Conservation (phyloP, 1,140 invertebrate genomes). For the Philaenus spumarius region DNA sequence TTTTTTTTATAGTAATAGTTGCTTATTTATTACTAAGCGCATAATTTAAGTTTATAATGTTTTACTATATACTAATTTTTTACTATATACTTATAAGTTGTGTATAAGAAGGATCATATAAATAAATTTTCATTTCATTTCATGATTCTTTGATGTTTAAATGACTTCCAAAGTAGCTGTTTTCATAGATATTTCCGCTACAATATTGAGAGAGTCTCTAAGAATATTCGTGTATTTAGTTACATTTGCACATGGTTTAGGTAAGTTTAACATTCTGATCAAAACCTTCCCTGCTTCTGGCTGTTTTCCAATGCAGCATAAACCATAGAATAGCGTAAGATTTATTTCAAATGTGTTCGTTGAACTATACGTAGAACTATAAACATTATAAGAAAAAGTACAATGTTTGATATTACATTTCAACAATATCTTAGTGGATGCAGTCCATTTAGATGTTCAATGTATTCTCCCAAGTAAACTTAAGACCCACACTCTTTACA, state of each 20-base stretch:
- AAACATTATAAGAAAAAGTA: no score
- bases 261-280: constrained; percentile 1
- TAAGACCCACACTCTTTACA: no score
- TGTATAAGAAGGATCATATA: background rate
- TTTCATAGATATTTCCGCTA: background rate
- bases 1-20: no score
- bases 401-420: no score
- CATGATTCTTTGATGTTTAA: background rate
- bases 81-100: no score
- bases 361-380: no score
- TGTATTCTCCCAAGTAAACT: no score
- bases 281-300: constrained; percentile 3
- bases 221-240: background rate
- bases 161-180: constrained; percentile 2
- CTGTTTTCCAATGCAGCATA: background rate
- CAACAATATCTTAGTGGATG: no score
- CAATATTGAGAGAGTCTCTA: background rate
- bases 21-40: no score
- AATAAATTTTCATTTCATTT: constrained; percentile 4
- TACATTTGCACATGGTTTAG: background rate
- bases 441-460: no score
- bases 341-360: background rate
- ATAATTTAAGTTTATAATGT: no score
- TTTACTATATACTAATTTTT: no score
- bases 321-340: background rate